Percentiles rank a stretch among this genome's conserved stretches.
Evolutionary conservation across 2,888 invertebrate genomes (phyloP).

Genomic region (Drosophila parthenogenetica): DNA sequence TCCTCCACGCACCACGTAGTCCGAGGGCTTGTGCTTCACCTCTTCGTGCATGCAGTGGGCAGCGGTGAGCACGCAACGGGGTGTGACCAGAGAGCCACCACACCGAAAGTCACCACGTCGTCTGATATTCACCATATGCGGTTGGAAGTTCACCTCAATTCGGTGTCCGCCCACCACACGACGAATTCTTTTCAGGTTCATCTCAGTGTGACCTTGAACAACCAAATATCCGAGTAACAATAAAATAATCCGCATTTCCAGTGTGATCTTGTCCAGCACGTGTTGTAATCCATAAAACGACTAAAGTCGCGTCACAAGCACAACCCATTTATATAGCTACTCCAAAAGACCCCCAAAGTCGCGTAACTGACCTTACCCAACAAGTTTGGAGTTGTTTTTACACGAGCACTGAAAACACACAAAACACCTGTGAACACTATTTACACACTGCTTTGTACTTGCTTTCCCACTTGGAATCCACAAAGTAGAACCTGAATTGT

Average conservation of each 20-base stretch:
- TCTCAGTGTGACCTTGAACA: not conserved
- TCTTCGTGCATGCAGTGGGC: slow-evolving; percentile 75
- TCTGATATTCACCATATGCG: slow-evolving; percentile 78
- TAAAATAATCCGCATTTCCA: slow-evolving; percentile 37
- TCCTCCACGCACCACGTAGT: slow-evolving; percentile 75
- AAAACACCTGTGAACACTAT: slow-evolving; percentile 55
- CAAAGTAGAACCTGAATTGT: slow-evolving; percentile 10
- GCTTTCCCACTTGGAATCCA: slow-evolving; percentile 27
- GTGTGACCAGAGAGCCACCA: slow-evolving; percentile 79
- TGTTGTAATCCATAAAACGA: slow-evolving; percentile 14
- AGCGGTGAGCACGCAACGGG: slow-evolving; percentile 80
- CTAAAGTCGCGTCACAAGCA: slow-evolving; percentile 26
- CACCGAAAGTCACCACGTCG: slow-evolving; percentile 73
- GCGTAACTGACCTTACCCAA: slow-evolving; percentile 64
- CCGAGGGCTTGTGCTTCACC: slow-evolving; percentile 31
- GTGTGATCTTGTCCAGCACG: not conserved
- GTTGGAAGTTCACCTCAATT: slow-evolving; percentile 57
- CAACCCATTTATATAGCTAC: slow-evolving; percentile 46
- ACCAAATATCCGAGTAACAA: slow-evolving; percentile 15
- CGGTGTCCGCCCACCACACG: slow-evolving; percentile 80
- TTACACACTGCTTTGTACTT: slow-evolving; percentile 68
- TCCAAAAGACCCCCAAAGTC: slow-evolving; percentile 20
- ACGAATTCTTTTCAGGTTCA: slow-evolving; percentile 35
- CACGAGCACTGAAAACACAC: slow-evolving; percentile 26
- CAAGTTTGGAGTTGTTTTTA: slow-evolving; percentile 18